Evolutionary conservation across 2,888 invertebrate genomes (phyloP), one percentile per base, ranked within the genome.

Genomic region (Tridacna gigas): DNA sequence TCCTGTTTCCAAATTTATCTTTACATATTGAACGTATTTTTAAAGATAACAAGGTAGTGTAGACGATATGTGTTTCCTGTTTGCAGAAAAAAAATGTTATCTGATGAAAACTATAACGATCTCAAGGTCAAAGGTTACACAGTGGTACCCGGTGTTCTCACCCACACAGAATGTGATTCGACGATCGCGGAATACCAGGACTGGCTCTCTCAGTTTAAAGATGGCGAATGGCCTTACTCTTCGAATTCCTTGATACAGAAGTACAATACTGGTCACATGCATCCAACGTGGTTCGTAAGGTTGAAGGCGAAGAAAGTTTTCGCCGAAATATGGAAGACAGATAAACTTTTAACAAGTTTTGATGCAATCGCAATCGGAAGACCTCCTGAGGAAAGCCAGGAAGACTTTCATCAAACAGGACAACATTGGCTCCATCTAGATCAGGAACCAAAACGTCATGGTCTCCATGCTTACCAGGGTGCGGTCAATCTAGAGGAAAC

Each of bases 291-390:
- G 94, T 83, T 81, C 45, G 90, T 89, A 15, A 83, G 94, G 22
- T 79, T 93, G 5, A 89, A 89, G 56, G 80, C 91, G 4, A 92
- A 91, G 73, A 80, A 84, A 15, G 91, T 93, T 2, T 93, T 94
- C 82, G 89, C 88, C 2, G 87, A 91, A 69, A 15, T 94, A 0
- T 94, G 93, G 93, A 86, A 89, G 4, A 94, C 93, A 11, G 90
- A 91, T 0, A 91, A 92, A 82, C 86, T 94, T 0, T 80, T 92
- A 60, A 88, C 90, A 13, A 93, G 93, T 76, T 69, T 91, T 71
- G 94, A 93, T 66, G 92, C 92, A 22, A 89, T 94, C 18, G 92
- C 94, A 13, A 91, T 93, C 48, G 93, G 92, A 0, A 89, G 92
- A 0, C 94, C 94, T 7, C 93, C 93, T 0, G 93, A 94, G 83